These are phyloP conservation scores for Archegozetes longisetosus DNA, from an alignment of 1,140 invertebrate species.

Conservation along the genomic window DNA sequence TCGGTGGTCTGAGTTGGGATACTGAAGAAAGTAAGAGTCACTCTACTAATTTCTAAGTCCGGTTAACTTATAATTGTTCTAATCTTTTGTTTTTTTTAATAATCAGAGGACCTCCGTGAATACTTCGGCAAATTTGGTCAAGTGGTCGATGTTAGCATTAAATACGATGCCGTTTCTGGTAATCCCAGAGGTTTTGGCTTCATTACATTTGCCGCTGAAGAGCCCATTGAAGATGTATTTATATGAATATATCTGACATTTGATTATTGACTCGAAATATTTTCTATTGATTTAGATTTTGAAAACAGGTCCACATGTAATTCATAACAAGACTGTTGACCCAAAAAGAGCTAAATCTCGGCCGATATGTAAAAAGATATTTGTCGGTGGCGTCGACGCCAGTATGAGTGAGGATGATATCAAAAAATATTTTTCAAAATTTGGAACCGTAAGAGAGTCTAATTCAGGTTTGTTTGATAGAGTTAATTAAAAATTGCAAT, in stretches of 20 bases:
- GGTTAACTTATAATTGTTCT: neutral
- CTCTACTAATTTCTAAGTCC: conserved; percentile 2
- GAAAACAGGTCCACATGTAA: conserved; percentile 58
- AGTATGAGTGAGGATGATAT: conserved; percentile 84
- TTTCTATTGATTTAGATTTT: conserved; percentile 45
- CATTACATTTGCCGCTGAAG: conserved; percentile 73
- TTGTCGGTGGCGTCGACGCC: conserved; percentile 76
- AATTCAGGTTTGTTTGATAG: neutral
- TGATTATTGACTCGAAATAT: neutral
- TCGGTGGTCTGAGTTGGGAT: conserved; percentile 92
- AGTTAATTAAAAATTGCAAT: neutral
- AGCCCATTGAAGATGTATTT: conserved; percentile 64
- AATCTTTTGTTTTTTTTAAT: neutral
- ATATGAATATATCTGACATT: neutral
- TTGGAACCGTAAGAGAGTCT: conserved; percentile 59
- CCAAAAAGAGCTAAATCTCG: conserved; percentile 85
- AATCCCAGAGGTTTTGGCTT: conserved; percentile 82
- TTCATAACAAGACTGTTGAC: conserved; percentile 84
- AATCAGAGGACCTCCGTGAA: conserved; percentile 69
- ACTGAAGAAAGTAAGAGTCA: conserved; percentile 76
- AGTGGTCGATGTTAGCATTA: conserved; percentile 82
- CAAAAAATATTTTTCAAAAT: conserved; percentile 71
- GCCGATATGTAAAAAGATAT: conserved; percentile 68
- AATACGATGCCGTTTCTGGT: conserved; percentile 79
- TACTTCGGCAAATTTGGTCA: conserved; percentile 76